Conservation (phyloP, 1,140 invertebrate species). For the Cardiocondyla obscurior region DNA sequence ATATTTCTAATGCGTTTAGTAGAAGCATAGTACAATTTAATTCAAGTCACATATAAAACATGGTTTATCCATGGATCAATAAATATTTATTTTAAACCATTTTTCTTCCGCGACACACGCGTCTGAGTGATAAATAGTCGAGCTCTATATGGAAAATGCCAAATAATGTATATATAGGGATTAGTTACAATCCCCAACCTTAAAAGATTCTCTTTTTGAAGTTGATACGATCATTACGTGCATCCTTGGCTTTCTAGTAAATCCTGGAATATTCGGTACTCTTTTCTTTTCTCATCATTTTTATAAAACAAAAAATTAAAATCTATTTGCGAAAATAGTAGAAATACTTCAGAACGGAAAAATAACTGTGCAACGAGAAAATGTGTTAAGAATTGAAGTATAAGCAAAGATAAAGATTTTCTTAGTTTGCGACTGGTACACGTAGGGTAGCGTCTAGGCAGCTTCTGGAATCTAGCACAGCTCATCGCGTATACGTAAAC, state of each 20-base stretch:
- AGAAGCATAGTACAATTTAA: neutral
- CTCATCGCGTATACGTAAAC: neutral
- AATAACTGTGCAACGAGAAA: neutral
- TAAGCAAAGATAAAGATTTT: neutral
- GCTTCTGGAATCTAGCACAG: constrained; percentile 6
- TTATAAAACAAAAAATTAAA: neutral
- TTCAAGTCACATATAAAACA: neutral
- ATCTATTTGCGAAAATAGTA: neutral
- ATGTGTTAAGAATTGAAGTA: neutral
- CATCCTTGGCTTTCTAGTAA: neutral
- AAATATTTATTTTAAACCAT: neutral
- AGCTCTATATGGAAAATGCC: neutral
- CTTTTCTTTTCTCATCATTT: neutral
- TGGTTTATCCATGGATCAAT: neutral
- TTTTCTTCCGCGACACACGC: neutral
- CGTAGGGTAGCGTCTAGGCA: neutral
- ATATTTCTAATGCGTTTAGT: neutral
- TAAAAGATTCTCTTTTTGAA: constrained; percentile 12
- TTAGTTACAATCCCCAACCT: neutral
- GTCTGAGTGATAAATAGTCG: neutral
- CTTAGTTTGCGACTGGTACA: neutral
- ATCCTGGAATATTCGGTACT: neutral
- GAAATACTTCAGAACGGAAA: neutral
- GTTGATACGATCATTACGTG: neutral
- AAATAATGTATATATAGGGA: neutral